Evolutionary conservation across 2,113 vertebrate genomes (phyloP), one percentile per base, ranked within the genome.

Genomic region (Oplegnathus fasciatus): DNA sequence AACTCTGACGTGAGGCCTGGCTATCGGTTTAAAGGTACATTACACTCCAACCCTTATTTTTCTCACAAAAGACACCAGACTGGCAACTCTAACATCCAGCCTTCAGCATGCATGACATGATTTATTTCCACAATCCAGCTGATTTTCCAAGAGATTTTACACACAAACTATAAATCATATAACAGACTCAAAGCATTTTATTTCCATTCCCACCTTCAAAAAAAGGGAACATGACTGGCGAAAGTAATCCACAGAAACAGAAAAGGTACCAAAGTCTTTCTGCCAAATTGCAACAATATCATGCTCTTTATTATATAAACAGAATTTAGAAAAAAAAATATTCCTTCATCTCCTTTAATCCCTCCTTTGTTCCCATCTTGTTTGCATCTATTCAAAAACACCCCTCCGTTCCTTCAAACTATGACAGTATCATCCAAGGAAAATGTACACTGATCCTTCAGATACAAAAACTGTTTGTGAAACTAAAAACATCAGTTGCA

Each of bases 301-400:
- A 89, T 84, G 84, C 87, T 88, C 26, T 82, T 91, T 75, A 86
- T 86, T 73, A 81, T 54, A 88, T 66, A 75, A 86, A 87, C 75
- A 88, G 9, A 76, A 77, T 52, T 82, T 71, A 44, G 50, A 70
- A 48, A 75, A 77, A 30, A 58, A 73, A 64, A 5, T 4, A 60
- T 6, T 26, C 15, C 9, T 69, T 54, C 65, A 34, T 76, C 28
- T 66, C 40, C 34, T 32, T 62, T 71, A 30, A 46, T 61, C 26
- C 15, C 58, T 90, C 15, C 9, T 66, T 83, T 85, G 79, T 71
- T 86, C 82, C 86, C 82, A 62, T 88, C 46, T 52, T 48, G 32
- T 75, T 82, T 65, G 22, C 68, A 57, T 24, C 54, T 28, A 9
- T 37, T 72, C 7, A 58, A 61, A 69, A 73, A 74, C 42, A 37